Evolutionary conservation across 2,113 vertebrate species (phyloP), one percentile per base, ranked within the genome.

Genomic region (Bombycilla garrulus): DNA sequence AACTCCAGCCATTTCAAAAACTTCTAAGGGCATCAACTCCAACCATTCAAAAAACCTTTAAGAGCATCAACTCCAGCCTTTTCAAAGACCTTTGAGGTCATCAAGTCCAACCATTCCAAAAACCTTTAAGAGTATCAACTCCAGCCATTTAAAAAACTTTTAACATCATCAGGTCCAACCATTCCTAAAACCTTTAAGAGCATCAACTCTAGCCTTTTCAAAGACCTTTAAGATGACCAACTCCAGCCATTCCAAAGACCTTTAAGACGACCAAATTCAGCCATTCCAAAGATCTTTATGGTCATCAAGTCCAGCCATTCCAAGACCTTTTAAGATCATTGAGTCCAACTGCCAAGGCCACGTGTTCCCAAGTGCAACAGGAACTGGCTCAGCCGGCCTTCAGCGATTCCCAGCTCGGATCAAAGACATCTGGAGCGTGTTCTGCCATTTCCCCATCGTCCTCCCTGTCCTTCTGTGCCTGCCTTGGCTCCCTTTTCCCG

Each of bases 401-500:
- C 21, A n/a, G 26, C 1, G 0, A 26, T 67, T 76, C 61, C n/a
- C n/a, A 40, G 0, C 61, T 74, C 1, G 0, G 3, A 40, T 47
- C 54, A 31, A 74, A 60, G 24, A 9, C 53, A 12, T n/a, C 45
- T 47, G 29, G 10, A 60, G 33, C 2, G 6, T 38, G 20, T 26
- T 60, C 17, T 74, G n/a, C 54, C 20, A 3, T 74, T 67, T 25
- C 53, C 54, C 53, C 78, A 31, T 53, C 7, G 0, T 35, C 21
- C 38, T 61, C 9, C 58, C 44, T 24, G 0, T 45, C 23, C 36
- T 33, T 13, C 56, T 67, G n/a, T 45, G 61, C 45, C 53, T 53
- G 19, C 47, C 60, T 10, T 81, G 56, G 47, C 54, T 69, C 62
- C 62, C 79, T 76, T 29, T 54, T 15, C 40, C 70, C 14, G 0